Conservation (phyloP, 2,797 vertebrate genomes). For the Sphenopsis melanotis region DNA sequence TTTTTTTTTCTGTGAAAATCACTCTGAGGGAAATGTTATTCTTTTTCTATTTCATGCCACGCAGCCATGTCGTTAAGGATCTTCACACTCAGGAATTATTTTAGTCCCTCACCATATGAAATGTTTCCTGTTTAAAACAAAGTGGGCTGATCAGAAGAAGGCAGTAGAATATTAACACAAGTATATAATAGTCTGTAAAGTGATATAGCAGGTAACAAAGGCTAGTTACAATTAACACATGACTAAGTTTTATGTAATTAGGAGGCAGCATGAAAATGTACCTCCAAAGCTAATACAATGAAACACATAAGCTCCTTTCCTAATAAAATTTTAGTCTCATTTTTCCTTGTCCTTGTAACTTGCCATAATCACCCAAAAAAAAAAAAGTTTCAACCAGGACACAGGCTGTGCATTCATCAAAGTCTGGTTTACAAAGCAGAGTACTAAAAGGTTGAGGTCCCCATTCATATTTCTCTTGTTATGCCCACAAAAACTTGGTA, state of each 20-base stretch:
- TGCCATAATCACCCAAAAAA: neutral
- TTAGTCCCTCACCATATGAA: slow-evolving; percentile 49
- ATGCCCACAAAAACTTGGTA: neutral
- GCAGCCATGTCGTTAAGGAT: neutral
- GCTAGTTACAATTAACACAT: neutral
- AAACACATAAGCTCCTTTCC: neutral
- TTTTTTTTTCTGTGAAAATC: neutral
- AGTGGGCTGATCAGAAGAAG: slow-evolving; percentile 15
- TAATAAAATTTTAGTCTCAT: neutral
- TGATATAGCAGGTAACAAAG: neutral
- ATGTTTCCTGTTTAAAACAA: slow-evolving; percentile 52
- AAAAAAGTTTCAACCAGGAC: neutral
- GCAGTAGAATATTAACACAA: neutral
- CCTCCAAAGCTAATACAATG: neutral
- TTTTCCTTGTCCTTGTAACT: neutral
- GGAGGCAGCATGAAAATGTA: accelerated
- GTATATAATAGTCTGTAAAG: neutral
- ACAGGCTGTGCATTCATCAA: neutral
- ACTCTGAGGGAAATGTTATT: neutral
- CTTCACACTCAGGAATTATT: slow-evolving; percentile 46
- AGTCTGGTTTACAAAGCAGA: neutral
- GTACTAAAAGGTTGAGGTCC: neutral
- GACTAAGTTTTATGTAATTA: neutral
- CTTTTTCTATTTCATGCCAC: neutral
- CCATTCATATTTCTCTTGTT: neutral